Conservation (phyloP, 2,888 invertebrate genomes). For the Glyphotaelius pellucidus region DNA sequence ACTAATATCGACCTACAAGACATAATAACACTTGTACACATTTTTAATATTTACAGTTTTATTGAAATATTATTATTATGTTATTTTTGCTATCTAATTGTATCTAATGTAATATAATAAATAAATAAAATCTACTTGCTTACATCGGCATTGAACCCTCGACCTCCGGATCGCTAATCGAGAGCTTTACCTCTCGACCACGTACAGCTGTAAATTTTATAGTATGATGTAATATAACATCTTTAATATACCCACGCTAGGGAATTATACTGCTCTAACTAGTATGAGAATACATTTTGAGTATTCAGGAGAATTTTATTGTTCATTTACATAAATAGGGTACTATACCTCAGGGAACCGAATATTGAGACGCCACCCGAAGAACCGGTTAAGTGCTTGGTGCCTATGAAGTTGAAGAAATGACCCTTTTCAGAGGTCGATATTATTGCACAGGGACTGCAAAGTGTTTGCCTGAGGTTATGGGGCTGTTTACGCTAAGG, state of each 20-base stretch:
- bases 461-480: neutral
- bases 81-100: no score
- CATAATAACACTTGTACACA: no score
- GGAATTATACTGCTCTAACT: neutral
- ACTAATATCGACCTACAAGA: no score
- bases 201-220: no score
- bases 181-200: no score
- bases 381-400: neutral
- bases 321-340: neutral
- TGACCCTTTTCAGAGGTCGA: neutral
- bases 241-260: neutral
- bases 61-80: no score
- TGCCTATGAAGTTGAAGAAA: neutral
- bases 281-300: neutral
- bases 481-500: neutral
- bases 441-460: neutral
- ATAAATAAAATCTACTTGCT: no score
- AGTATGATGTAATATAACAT: no score
- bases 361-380: neutral
- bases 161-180: no score
- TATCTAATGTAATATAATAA: no score
- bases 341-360: neutral
- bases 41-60: no score
- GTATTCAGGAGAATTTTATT: neutral
- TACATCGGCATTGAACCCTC: no score